Evolutionary conservation across 2,888 invertebrate species (phyloP), one percentile per base, ranked within the genome.

Genomic region (Amphipoea oculea): DNA sequence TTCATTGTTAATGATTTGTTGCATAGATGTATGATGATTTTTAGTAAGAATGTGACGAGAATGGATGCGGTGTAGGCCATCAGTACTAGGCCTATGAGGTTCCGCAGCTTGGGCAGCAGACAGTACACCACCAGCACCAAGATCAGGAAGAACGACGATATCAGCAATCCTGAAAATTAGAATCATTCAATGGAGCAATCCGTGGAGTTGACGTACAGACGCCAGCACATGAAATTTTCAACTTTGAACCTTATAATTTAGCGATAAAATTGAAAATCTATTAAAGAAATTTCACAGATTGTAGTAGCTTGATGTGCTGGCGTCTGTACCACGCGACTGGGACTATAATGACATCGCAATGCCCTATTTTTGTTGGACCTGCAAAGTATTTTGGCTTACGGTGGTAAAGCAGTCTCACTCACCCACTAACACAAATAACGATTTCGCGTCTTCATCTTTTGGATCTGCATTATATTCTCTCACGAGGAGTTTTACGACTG

Each of bases 121-220:
- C 66, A 60, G 86, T 94, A 94, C 7, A 94, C 93, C 9, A 91
- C 36, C 75, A 94, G 83, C 0, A 93, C 92, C 62, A 93, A 76
- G 0, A 89, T 0, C 9, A 94, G 72, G 88, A 94, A 94, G 14
- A 93, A 80, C 23, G 89, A 85, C 7, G 94, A 94, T 14, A 91
- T 72, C 23, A 90, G 66, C 68, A 91, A 66, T 4, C 86, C 93
- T 93, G 90, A 29, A 89, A 88, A 54, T 23, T 5, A n/a, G 6
- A 29, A 69, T 54, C 2, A 51, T 48, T 29, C 14, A 45, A n/a
- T 45, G 0, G 2, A 36, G n/a, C 36, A 69, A 63, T 63, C 36
- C 5, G 9, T 57, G 36, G 36, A 60, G 7, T 54, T 54, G 23
- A 57, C 9, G 54, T 14, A 70, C 2, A 45, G 45, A 42, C 42